Percentiles rank a stretch among this genome's conserved stretches.
Conservation (phyloP, 2,113 vertebrate genomes). For the Cricetomys ansorgei region DNA sequence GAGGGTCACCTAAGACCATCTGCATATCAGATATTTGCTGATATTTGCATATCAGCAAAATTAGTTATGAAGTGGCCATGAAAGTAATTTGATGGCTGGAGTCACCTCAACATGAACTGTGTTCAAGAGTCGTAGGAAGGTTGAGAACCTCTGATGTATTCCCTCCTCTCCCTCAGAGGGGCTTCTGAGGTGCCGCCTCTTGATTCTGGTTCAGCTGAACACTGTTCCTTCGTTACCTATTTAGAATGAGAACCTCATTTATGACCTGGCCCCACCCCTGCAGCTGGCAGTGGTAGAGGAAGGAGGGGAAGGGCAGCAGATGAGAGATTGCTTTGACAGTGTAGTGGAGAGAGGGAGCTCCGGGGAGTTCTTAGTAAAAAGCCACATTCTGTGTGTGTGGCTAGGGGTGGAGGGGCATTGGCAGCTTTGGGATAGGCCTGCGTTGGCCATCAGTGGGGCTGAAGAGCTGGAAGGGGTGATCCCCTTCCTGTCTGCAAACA, state of each 20-base stretch:
- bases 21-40: too few species aligned
- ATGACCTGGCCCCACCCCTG: too few species aligned
- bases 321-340: background rate
- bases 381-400: background rate
- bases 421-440: background rate
- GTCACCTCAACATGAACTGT: too few species aligned
- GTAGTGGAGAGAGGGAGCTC: background rate
- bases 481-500: background rate
- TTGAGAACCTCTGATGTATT: too few species aligned
- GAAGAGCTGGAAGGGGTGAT: background rate
- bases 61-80: too few species aligned
- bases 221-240: background rate
- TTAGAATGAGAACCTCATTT: background rate
- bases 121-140: too few species aligned
- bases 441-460: background rate
- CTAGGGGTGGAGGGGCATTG: background rate
- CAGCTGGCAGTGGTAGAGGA: background rate
- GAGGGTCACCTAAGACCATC: too few species aligned
- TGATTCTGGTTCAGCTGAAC: background rate
- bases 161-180: background rate
- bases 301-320: background rate
- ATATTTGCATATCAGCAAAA: too few species aligned
- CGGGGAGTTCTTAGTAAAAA: constrained; percentile 1
- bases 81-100: too few species aligned
- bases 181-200: background rate